These are phyloP conservation scores for Paracentrotus lividus DNA, from an alignment of 53 echinoderm and acorn worm species.

Conservation along the genomic window DNA sequence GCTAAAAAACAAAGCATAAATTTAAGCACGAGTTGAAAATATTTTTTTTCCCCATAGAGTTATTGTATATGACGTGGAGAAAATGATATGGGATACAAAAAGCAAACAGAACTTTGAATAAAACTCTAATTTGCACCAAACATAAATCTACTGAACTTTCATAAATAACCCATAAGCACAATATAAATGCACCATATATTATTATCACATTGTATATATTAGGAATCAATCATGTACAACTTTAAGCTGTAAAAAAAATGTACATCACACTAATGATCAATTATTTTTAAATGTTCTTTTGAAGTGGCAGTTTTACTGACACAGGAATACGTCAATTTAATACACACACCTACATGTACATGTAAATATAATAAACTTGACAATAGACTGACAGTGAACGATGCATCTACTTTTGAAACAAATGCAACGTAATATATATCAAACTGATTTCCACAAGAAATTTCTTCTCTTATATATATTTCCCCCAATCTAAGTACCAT, in stretches of 20 bases:
- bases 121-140: not conserved
- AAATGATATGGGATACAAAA: not conserved
- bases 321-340: not conserved
- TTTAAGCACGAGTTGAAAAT: not conserved
- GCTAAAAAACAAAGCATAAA: not conserved
- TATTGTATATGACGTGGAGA: not conserved
- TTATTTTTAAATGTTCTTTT: not conserved
- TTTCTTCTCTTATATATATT: too few species aligned
- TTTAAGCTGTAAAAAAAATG: slow-evolving; percentile 50
- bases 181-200: slow-evolving; percentile 19
- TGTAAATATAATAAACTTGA: not conserved
- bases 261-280: slow-evolving; percentile 23
- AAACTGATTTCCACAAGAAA: not conserved
- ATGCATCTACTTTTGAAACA: slow-evolving; percentile 11
- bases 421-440: not conserved
- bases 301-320: slow-evolving; percentile 29
- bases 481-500: not conserved
- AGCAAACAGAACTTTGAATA: not conserved
- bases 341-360: slow-evolving; percentile 44
- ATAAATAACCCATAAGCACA: not conserved
- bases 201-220: slow-evolving; percentile 46
- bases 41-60: not conserved
- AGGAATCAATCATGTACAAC: slow-evolving; percentile 21
- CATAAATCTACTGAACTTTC: not conserved
- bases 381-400: not conserved